Evolutionary conservation across 2,888 invertebrate genomes (phyloP).

Genomic region (Nymphalis polychloros): DNA sequence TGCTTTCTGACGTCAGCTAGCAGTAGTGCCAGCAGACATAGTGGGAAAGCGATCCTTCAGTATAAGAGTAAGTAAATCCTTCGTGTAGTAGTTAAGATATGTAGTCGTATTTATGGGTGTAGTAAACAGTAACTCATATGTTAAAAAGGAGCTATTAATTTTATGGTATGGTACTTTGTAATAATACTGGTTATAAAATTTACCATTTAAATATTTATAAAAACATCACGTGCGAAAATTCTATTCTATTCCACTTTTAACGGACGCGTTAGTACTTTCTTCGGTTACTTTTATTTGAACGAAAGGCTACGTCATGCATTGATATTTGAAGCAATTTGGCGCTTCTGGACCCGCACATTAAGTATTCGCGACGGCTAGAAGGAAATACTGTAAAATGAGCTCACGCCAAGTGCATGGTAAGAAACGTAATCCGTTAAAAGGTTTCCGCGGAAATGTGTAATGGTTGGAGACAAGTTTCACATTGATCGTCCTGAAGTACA

Average conservation of each 20-base stretch:
- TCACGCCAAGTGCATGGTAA: conserved; percentile 40
- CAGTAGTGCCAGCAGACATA: no score
- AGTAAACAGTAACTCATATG: no score
- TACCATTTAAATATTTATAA: not conserved
- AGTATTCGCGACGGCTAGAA: conserved; percentile 22
- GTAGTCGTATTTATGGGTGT: no score
- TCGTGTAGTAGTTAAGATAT: no score
- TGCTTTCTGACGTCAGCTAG: no score
- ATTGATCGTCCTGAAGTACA: conserved; percentile 1
- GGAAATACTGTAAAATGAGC: conserved; percentile 43
- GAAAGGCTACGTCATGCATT: conserved; percentile 4
- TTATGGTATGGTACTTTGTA: no score
- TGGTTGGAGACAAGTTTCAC: conserved; percentile 26
- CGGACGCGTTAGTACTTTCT: not conserved
- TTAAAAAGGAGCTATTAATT: no score
- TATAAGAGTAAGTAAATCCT: no score
- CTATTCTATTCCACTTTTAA: not conserved
- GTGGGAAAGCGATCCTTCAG: no score
- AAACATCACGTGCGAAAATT: not conserved
- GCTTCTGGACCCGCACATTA: conserved; percentile 14
- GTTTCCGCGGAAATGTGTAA: conserved; percentile 40
- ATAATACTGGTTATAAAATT: not conserved
- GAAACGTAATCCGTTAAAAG: conserved; percentile 45
- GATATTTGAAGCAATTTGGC: conserved; percentile 21
- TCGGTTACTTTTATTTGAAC: conserved; percentile 5